A percentile compares a stretch with the other conserved stretches of the same genome.
Conservation (phyloP, 2,888 invertebrate genomes). For the Bellardia bayeri region DNA sequence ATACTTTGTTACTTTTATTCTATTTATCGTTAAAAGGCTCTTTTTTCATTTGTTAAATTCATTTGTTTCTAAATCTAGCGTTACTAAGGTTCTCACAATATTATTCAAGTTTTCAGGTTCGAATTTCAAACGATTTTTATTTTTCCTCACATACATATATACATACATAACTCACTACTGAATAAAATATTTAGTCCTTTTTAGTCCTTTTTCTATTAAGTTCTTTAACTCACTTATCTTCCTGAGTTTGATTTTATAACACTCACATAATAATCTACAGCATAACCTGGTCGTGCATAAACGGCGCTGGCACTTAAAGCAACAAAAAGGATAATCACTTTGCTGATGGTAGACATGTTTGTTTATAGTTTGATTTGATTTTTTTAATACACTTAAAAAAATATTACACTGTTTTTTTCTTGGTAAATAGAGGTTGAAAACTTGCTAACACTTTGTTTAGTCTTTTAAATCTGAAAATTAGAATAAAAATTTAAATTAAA, state of each 20-base stretch:
- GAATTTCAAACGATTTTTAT: neutral
- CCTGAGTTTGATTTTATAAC: conserved; percentile 12
- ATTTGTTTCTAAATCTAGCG: too few species aligned
- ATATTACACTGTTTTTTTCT: conserved; percentile 12
- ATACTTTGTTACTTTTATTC: too few species aligned
- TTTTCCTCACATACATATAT: neutral
- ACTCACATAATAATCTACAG: conserved; percentile 88
- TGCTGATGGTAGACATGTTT: conserved; percentile 81
- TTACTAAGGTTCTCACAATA: neutral
- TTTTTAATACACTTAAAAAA: conserved; percentile 28
- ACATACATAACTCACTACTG: too few species aligned
- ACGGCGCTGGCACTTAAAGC: conserved; percentile 80
- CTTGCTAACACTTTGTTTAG: neutral
- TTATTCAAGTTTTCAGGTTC: neutral
- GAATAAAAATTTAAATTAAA: conserved; percentile 19
- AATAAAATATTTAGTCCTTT: neutral
- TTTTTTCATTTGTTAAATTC: too few species aligned
- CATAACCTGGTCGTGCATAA: conserved; percentile 84
- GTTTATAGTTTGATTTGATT: conserved; percentile 2
- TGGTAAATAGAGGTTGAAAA: conserved; percentile 13
- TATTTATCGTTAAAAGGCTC: too few species aligned
- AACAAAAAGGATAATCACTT: conserved; percentile 80
- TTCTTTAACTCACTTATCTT: neutral
- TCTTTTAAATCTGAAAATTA: conserved; percentile 58
- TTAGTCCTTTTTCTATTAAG: neutral